Evolutionary conservation across 2,888 invertebrate genomes (phyloP).

Genomic region (Nemapogon koenigi): DNA sequence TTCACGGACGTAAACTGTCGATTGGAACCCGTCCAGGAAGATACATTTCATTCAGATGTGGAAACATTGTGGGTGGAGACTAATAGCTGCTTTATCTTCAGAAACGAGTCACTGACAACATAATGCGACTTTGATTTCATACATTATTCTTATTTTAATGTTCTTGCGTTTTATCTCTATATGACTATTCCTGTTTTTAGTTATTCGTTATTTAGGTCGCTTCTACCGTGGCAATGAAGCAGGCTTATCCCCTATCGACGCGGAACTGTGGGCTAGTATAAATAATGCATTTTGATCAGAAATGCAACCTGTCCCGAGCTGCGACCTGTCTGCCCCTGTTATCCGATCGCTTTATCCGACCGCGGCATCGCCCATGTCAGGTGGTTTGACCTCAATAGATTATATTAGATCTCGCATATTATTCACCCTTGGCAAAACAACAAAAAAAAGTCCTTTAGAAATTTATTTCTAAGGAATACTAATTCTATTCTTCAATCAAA

Average conservation of each 20-base stretch:
- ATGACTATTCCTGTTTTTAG: too few relatives aligned
- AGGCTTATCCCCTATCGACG: too few relatives aligned
- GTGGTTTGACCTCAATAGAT: conserved; percentile 25
- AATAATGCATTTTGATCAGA: conserved; percentile 38
- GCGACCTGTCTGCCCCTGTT: conserved; percentile 24
- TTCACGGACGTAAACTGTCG: conserved; percentile 43
- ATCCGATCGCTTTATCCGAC: conserved; percentile 24
- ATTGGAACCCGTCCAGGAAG: conserved; percentile 42
- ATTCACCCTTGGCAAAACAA: too few relatives aligned
- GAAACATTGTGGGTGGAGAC: conserved; percentile 33
- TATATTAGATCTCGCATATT: too few relatives aligned
- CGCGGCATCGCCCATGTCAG: conserved; percentile 22
- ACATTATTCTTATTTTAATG: too few relatives aligned
- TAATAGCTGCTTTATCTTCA: conserved; percentile 2
- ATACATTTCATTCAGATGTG: conserved; percentile 23
- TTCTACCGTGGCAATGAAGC: too few relatives aligned
- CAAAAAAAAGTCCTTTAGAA: too few relatives aligned
- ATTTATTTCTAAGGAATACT: too few relatives aligned
- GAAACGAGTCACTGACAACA: conserved; percentile 6
- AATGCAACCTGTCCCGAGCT: conserved; percentile 22
- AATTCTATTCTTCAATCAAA: too few relatives aligned
- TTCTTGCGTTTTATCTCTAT: too few relatives aligned
- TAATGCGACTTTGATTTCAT: background rate
- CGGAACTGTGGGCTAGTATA: too few relatives aligned
- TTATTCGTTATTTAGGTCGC: too few relatives aligned